Evolutionary conservation across 1,140 invertebrate species (phyloP).

Genomic region (Calliopsis andreniformis): DNA sequence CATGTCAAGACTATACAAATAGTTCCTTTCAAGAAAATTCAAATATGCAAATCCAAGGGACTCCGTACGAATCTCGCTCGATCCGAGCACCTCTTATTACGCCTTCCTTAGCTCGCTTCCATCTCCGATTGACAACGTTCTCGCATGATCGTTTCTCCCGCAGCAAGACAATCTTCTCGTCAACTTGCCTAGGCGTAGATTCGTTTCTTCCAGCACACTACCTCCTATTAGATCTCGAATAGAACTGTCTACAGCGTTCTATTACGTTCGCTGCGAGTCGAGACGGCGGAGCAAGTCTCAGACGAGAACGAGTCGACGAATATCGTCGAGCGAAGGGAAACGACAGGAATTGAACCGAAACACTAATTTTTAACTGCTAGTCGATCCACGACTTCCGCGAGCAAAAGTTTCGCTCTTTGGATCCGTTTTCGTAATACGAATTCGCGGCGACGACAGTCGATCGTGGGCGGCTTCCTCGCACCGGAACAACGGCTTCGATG

Average conservation of each 20-base stretch:
- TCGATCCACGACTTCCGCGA: too few relatives aligned
- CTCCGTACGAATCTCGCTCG: background rate
- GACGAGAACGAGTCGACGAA: background rate
- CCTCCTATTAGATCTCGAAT: slow-evolving; percentile 12
- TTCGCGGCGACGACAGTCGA: background rate
- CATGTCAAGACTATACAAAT: background rate
- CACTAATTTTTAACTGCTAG: background rate
- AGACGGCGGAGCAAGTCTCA: background rate
- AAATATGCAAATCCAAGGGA: background rate
- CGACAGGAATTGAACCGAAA: background rate
- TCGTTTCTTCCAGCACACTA: slow-evolving; percentile 6
- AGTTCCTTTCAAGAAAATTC: slow-evolving; percentile 4
- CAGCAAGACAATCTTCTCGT: slow-evolving; percentile 33
- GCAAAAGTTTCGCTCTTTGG: too few relatives aligned
- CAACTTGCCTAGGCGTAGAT: background rate
- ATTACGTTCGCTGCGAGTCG: background rate
- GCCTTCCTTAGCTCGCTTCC: background rate
- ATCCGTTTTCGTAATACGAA: background rate
- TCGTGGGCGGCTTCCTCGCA: background rate
- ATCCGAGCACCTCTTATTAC: background rate
- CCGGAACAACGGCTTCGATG: background rate
- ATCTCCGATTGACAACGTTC: slow-evolving; percentile 8
- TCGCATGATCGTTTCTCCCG: background rate
- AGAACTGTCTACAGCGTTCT: slow-evolving; percentile 13
- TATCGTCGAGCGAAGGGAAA: background rate